Evolutionary conservation across 1,140 invertebrate species (phyloP).

Genomic region (Mylabris phalerata): DNA sequence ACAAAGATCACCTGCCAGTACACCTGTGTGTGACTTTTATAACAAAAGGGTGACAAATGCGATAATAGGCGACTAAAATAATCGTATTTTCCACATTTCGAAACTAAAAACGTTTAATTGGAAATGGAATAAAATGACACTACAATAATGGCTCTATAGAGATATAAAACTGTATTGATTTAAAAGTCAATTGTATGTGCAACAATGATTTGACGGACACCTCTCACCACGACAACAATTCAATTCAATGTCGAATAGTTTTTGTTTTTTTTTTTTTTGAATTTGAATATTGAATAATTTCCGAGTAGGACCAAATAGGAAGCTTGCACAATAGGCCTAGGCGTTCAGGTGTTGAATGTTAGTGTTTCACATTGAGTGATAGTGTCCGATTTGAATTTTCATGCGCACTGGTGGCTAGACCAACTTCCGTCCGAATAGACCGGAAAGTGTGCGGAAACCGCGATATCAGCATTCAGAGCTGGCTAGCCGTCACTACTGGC

Average conservation of each 20-base stretch:
- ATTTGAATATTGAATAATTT: constrained; percentile 16
- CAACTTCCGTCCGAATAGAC: constrained; percentile 7
- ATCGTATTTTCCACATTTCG: too few relatives aligned
- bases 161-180: constrained; percentile 9
- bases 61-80: too few relatives aligned
- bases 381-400: constrained; percentile 17
- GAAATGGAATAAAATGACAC: too few relatives aligned
- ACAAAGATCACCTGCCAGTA: too few relatives aligned
- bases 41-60: too few relatives aligned
- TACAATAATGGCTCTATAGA: not conserved
- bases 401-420: constrained; percentile 12
- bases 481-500: not conserved
- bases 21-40: too few relatives aligned
- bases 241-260: constrained; percentile 6
- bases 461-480: constrained; percentile 7
- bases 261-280: not conserved
- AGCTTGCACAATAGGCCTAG: constrained; percentile 13
- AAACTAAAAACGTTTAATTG: too few relatives aligned
- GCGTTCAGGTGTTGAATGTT: constrained; percentile 15
- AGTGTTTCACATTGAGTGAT: constrained; percentile 4
- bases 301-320: constrained; percentile 14
- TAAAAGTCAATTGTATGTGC: constrained; percentile 15
- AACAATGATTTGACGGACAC: constrained; percentile 9
- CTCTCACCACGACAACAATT: constrained; percentile 11
- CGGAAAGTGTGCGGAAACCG: constrained; percentile 17